Conservation (phyloP, 2,888 invertebrate genomes). For the Carpatolechia fugitivella region DNA sequence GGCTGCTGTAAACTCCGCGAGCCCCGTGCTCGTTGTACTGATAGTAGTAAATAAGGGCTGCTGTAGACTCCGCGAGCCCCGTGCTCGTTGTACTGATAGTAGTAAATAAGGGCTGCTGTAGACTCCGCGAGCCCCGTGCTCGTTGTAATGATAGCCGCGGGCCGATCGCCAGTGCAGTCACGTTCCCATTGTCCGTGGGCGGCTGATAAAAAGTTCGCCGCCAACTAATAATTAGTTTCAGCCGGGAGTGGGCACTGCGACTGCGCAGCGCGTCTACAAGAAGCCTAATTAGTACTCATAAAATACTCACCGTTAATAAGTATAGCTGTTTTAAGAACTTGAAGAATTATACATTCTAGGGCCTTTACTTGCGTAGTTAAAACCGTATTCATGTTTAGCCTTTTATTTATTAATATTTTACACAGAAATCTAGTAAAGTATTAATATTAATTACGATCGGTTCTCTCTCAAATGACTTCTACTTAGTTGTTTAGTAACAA, state of each 20-base stretch:
- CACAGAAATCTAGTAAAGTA: too few species aligned
- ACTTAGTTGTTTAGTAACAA: too few species aligned
- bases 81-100: slow-evolving; percentile 9
- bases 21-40: too few species aligned
- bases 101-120: background rate
- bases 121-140: background rate
- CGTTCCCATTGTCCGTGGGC: slow-evolving; percentile 73
- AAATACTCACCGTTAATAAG: slow-evolving; percentile 35
- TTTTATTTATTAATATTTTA: too few species aligned
- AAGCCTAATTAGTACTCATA: slow-evolving; percentile 71
- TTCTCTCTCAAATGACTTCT: too few species aligned
- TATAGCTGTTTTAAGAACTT: background rate
- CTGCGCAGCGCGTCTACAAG: slow-evolving; percentile 42
- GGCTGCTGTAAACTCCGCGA: too few species aligned
- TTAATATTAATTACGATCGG: too few species aligned
- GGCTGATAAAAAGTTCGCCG: slow-evolving; percentile 70
- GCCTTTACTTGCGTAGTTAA: too few species aligned
- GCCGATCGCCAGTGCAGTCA: slow-evolving; percentile 68
- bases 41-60: background rate
- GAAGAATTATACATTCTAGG: background rate
- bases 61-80: background rate
- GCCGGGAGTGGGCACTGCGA: slow-evolving; percentile 44
- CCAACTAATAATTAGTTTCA: slow-evolving; percentile 70
- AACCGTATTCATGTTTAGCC: too few species aligned
- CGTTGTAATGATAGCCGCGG: slow-evolving; percentile 40